A percentile compares a stretch with the other conserved stretches of the same genome.
Conservation (phyloP, 2,797 vertebrate genomes). For the Clarias platycephalus region DNA sequence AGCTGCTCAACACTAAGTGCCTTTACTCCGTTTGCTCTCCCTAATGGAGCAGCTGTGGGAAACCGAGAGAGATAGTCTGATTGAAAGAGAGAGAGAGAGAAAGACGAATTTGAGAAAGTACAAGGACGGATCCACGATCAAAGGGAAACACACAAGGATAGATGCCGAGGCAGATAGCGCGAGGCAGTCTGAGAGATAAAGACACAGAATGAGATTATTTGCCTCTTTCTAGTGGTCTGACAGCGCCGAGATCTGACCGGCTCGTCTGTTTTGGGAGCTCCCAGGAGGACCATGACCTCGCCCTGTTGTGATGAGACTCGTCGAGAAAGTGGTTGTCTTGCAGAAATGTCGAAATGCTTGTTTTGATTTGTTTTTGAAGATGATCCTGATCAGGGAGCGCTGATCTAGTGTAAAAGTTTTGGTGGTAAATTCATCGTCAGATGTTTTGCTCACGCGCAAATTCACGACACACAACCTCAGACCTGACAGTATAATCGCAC, state of each 20-base stretch:
- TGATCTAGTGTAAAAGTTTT: background rate
- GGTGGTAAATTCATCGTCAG: background rate
- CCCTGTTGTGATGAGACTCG: background rate
- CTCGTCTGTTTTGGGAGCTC: background rate
- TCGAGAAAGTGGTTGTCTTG: background rate
- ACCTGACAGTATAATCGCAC: too few relatives aligned
- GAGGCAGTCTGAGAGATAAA: slow-evolving; percentile 23
- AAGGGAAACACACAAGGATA: slow-evolving; percentile 15
- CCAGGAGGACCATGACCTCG: background rate
- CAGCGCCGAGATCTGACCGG: background rate
- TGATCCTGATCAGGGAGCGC: background rate
- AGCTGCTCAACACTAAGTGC: slow-evolving; percentile 49
- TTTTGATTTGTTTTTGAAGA: background rate
- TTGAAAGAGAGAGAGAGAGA: background rate
- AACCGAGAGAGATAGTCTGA: slow-evolving; percentile 3
- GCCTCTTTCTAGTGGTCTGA: background rate
- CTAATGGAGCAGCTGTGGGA: slow-evolving; percentile 44
- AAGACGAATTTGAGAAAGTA: slow-evolving; percentile 1
- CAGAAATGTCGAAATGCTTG: background rate
- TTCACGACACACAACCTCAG: too few relatives aligned
- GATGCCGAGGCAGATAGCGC: background rate
- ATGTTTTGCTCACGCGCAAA: too few relatives aligned
- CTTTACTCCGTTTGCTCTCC: slow-evolving; percentile 42
- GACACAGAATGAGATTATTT: slow-evolving; percentile 3
- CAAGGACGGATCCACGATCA: slow-evolving; percentile 18